These are phyloP conservation scores for Thaumatotibia leucotreta DNA, from an alignment of 1,140 invertebrate genomes.

Conservation along the genomic window DNA sequence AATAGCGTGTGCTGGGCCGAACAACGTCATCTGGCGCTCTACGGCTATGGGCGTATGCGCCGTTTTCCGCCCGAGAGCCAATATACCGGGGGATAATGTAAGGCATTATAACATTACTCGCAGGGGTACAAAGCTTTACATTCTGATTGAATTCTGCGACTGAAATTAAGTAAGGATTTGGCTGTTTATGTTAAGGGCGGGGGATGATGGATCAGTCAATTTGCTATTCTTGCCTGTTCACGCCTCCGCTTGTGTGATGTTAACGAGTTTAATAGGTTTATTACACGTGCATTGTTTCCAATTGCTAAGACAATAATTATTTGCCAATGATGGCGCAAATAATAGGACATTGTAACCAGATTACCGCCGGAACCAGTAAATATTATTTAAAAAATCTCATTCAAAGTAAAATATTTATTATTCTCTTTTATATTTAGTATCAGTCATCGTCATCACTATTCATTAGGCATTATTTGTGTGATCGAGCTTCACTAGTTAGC, in stretches of 20 bases:
- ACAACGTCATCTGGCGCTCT: not conserved
- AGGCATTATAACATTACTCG: conserved; percentile 72
- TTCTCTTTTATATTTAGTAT: too few species aligned
- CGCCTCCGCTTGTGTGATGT: conserved; percentile 37
- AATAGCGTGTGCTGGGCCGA: not conserved
- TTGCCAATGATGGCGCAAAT: too few species aligned
- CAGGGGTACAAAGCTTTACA: conserved; percentile 66
- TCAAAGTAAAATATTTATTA: too few species aligned
- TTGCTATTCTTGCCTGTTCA: conserved; percentile 53
- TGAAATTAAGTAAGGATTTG: conserved; percentile 75
- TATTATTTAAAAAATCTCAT: too few species aligned
- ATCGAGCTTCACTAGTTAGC: too few species aligned
- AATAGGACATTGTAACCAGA: too few species aligned
- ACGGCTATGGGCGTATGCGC: not conserved
- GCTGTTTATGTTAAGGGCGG: conserved; percentile 68
- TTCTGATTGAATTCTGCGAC: conserved; percentile 74
- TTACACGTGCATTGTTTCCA: not conserved
- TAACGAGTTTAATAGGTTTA: conserved; percentile 19
- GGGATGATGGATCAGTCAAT: conserved; percentile 66
- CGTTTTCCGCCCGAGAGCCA: not conserved
- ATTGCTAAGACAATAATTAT: too few species aligned
- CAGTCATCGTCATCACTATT: too few species aligned
- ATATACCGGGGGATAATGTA: conserved; percentile 57
- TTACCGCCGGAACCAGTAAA: too few species aligned
- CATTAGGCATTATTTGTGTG: too few species aligned